Evolutionary conservation across 2,797 vertebrate genomes (phyloP), one percentile per base, ranked within the genome.

Genomic region (Crocodylus rhombifer): DNA sequence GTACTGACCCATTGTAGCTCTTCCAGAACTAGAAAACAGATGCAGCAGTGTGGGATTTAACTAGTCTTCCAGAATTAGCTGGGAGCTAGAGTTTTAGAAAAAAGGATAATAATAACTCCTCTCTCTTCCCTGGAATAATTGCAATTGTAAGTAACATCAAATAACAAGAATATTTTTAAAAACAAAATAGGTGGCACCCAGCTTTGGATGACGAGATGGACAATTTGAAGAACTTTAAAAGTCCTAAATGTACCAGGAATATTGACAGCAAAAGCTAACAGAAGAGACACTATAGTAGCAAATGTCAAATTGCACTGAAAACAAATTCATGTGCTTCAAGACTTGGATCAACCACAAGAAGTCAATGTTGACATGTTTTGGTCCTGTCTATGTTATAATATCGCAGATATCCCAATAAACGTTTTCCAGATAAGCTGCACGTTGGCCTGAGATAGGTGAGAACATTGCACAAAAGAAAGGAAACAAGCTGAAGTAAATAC

Each of bases 361-460:
- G 60, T 77, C 26, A 16, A 0, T 0, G 0, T 84, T 42, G 42
- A 23, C 28, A 84, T 84, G 69, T 74, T 88, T 60, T 85, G 74
- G 25, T 51, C 26, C 61, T 80, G 86, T 91, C 42, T 92, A 71
- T n/a, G 63, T 1, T 0, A 36, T 36, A 51, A 14, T 33, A 77
- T 91, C 60, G 10, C n/a, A 80, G 58, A 55, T 82, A 71, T 77
- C 33, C 26, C 23, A 71, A 8, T 75, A 80, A 82, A 16, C 63
- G 26, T 12, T 95, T 87, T 91, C 55, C 28, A 84, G 74, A 14
- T 15, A 14, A 71, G 21, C 69, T 42, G 64, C 33, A 10, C 7
- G 57, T 33, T 77, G 0, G 0, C 7, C 74, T 89, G 80, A 17
- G 88, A 21, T 69, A 61, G 42, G 21, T 92, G 26, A 17, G 62